Evolutionary conservation across 1,140 invertebrate genomes (phyloP), one percentile per base, ranked within the genome.

Genomic region (Trichonephila inaurata): DNA sequence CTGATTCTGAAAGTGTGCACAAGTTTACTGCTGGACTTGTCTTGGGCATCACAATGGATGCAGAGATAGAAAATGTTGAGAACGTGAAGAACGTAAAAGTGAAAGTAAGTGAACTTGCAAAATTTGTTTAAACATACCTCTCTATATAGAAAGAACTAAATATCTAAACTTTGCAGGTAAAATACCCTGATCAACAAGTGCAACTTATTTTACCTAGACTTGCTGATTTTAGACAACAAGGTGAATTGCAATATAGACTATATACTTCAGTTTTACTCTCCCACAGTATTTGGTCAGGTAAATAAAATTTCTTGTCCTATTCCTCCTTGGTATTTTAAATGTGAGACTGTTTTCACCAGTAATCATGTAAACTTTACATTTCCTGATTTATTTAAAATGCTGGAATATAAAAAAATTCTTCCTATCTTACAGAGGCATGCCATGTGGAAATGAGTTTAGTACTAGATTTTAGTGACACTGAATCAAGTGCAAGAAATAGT

Each of bases 1-100:
- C 97, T 6, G 97, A 98, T 95, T 97, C 97, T 24, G 98, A 99
- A 95, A 97, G 97, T 89, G 97, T 98, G 12, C 95, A 99, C n/a
- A 98, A 99, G 95, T 99, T 99, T 95, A 98, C 98, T 28, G 98
- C 98, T 0, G 98, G 98, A 0, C 96, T 99, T 0, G 97, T 99
- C 44, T 97, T 98, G 61, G 98, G 97, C 28, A 97, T 99, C 51
- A 97, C 97, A 16, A 96, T 99, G 64, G 98, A 98, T 95, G 98
- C 98, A 0, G 98, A 98, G 95, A 97, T 99, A 93, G 96, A 97
- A 81, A 97, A 98, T 96, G 96, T 99, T 82, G 96, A 97, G 33
- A 97, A 98, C 95, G 96, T 98, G 4, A 96, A 96, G 92, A 96
- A 97, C 93, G 96, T 99, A 86, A 96, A 98, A 92, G 97, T 99